Base-by-base conservation (phyloP, 2,888 invertebrate genomes). In the Ariolimax columbianus region DNA sequence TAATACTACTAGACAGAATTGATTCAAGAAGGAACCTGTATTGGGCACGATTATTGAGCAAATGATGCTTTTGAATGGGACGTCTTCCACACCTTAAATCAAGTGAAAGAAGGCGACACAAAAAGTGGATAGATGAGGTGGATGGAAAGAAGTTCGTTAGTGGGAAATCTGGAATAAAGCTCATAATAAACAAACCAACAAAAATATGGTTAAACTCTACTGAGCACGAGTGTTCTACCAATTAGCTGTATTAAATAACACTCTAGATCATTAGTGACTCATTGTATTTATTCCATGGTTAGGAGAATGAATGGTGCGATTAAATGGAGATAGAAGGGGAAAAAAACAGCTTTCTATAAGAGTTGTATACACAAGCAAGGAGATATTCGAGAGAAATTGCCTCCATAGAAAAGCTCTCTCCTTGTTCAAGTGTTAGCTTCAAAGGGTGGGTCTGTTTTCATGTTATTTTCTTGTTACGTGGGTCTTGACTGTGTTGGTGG, bases 361-460 rank as follows among this genome's bases (percentile, higher is more conserved):
- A 75, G 75, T 75, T 75, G 75, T 51, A 75, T 75, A 75, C 47
- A 75, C 51, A 51, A 23, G 33, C n/a, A n/a, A n/a, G n/a, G n/a
- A 30, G 75, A 75, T 51, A 75, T 75, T 75, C 51, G 75, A 51
- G 51, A 75, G 75, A 51, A 47, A 75, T 75, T 51, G 33, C 75
- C 11, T n/a, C n/a, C n/a, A n/a, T n/a, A 47, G 73, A 75, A 30
- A 47, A 75, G 36, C 1, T 33, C 75, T 75, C 51, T 75, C 23
- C 6, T n/a, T 75, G 75, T 51, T 75, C 14, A 30, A 51, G 51
- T 33, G 51, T 43, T 75, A 33, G 30, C 51, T 75, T 75, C 19
- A 75, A 51, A 51, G 4, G 19, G 72, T 26, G 9, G 33, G 75
- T 75, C 51, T 47, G 51, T 75, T 75, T 51, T 75, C 51, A 23